Evolutionary conservation across 2,888 invertebrate genomes (phyloP), one percentile per base, ranked within the genome.

Genomic region (Harpalus rubripes): DNA sequence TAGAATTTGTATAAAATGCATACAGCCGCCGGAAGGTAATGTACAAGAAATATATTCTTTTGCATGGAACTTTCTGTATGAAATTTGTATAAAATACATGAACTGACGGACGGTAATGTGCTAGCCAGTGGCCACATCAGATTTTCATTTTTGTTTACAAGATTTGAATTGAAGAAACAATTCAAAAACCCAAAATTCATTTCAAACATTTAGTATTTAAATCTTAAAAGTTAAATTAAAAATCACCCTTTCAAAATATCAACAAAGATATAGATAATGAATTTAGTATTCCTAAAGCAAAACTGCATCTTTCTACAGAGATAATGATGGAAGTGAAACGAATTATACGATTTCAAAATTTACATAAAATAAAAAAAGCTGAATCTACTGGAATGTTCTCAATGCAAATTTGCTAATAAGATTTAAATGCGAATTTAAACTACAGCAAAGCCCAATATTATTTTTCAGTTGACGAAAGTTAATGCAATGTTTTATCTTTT

Each of bases 341-440:
- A 44, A 76, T 76, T 52, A 52, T 52, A 52, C 15, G n/a, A 44
- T 76, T 76, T 78, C n/a, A 58, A 22, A 18, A 78, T 78, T 58
- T 58, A 58, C 78, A 76, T 76, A 76, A 76, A 78, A 78, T 58
- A 78, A 56, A 78, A 58, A 78, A 56, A 15, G 32, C 78, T 15
- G 72, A 74, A 18, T 32, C 12, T 44, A 44, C 52, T 18, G 44
- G 12, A 74, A 74, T 74, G 22, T 41, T 15, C 39, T 68, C 39
- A 16, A 74, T 74, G 72, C 72, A 74, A 74, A 74, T 74, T 74
- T 74, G n/a, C 78, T 78, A 78, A 78, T 78, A 78, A 78, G 78
- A 78, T 78, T 78, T 78, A 76, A 76, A 76, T 76, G 76, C 18
- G 76, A 76, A 76, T 76, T 76, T 76, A 76, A 76, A 76, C 56